Base-by-base conservation (phyloP, 2,888 invertebrate species). In the Saturnia pavonia region DNA sequence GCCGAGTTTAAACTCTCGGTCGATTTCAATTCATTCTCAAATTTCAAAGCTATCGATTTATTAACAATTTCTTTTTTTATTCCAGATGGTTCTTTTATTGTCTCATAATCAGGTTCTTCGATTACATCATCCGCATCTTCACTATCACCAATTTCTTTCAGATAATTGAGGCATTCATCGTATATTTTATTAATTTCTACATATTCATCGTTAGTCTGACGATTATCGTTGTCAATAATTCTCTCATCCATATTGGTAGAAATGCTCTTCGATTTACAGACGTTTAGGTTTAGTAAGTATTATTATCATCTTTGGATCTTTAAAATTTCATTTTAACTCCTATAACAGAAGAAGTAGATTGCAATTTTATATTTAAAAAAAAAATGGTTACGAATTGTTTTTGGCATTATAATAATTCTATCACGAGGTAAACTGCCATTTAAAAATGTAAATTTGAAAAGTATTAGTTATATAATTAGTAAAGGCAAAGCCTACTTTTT, bases 121-220 rank as follows among this genome's bases (percentile, higher is more conserved):
- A 65, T 67, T 48, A 75, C 68, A 8, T 42, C 70, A 19, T 68
- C 69, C 72, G 72, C 70, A 63, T 75, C 69, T 63, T 78, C 71
- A 7, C 72, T 65, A 25, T 70, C 68, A 69, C 74, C 78, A 25
- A 78, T 74, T 67, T 80, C 77, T 76, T 88, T 83, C 16, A 94
- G 84, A 79, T 92, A 94, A 60, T 78, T 83, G 0, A 94, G 73
- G 77, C 93, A 93, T 78, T 94, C 93, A 19, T 91, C 89, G 74
- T 94, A 94, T 0, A 94, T 72, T 77, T 88, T 75, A 70, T 90
- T 85, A n/a, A 94, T 82, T 85, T 89, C 75, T 45, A 85, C 79
- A 67, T 82, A 91, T 71, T 92, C 92, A 81, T 70, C 54, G 12
- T 66, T 40, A 40, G 8, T 40, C 8, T 65, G n/a, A n/a, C 1